Evolutionary conservation across 2,113 vertebrate species (phyloP).

Genomic region (Thinocorus orbignyianus): DNA sequence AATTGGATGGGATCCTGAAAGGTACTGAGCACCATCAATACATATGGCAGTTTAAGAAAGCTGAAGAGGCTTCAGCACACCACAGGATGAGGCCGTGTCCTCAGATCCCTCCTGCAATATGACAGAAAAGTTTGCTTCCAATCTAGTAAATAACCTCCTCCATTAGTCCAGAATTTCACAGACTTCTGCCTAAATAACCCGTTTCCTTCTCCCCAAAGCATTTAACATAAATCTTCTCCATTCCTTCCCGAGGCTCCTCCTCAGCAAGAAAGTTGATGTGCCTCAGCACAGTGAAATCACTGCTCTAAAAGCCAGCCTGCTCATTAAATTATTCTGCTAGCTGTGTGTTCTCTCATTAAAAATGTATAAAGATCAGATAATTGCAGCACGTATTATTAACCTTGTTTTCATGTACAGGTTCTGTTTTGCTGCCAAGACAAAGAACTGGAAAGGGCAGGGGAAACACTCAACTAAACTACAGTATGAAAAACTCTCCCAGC

Average conservation of each 20-base stretch:
- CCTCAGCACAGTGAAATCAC: constrained; percentile 61
- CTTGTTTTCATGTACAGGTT: constrained; percentile 63
- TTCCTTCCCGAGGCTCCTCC: constrained; percentile 57
- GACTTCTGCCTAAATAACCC: constrained; percentile 42
- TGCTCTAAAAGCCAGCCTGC: constrained; percentile 71
- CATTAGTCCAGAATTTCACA: constrained; percentile 48
- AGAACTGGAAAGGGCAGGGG: constrained; percentile 51
- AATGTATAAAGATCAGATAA: constrained; percentile 82
- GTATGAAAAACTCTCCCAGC: not conserved
- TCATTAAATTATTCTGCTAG: constrained; percentile 81
- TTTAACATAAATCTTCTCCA: constrained; percentile 68
- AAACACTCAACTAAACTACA: not conserved
- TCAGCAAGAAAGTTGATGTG: constrained; percentile 74
- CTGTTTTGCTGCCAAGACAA: constrained; percentile 65
- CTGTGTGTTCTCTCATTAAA: constrained; percentile 83
- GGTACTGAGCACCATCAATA: not conserved
- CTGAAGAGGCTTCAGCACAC: not conserved
- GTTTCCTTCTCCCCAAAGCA: constrained; percentile 40
- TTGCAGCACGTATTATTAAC: constrained; percentile 77
- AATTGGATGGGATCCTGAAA: not conserved
- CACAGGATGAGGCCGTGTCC: not conserved
- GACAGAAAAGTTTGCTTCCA: constrained; percentile 47
- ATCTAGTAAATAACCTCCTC: constrained; percentile 41
- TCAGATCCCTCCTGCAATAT: constrained; percentile 60
- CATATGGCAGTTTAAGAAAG: not conserved